phyloP scores from a whole-genome alignment of 1,140 invertebrate species.

The Pseudomyrmex cubaensis region DNA sequence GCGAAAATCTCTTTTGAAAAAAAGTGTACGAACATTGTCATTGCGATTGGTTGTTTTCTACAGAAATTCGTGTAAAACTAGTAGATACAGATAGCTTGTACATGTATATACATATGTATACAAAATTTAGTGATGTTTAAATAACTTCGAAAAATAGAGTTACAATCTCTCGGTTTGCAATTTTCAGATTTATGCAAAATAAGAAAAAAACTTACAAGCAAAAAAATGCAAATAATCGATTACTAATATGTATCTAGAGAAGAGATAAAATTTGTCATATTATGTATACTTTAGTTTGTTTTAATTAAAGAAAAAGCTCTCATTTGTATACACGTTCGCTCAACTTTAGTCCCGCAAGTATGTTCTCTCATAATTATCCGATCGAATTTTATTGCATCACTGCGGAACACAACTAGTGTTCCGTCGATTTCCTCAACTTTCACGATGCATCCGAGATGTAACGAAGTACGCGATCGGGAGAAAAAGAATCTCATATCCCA shows the following conservation, averaged over 20 bases:
- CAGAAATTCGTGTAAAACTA: neutral
- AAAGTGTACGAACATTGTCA: neutral
- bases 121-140: no score
- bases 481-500: neutral
- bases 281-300: neutral
- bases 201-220: neutral
- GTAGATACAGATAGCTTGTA: no score
- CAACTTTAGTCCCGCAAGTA: neutral
- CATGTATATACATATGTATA: no score
- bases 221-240: no score
- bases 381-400: slow-evolving; percentile 21
- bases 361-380: slow-evolving; percentile 1
- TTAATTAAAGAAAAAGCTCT: neutral
- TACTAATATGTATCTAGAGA: neutral
- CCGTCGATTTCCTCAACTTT: slow-evolving; percentile 23
- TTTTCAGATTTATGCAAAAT: neutral
- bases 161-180: neutral
- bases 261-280: neutral
- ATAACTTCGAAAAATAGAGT: neutral
- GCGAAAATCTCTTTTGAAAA: neutral
- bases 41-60: neutral
- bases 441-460: slow-evolving; percentile 13
- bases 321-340: no score
- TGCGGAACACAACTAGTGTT: slow-evolving; percentile 4
- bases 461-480: neutral